A percentile compares a stretch with the other conserved stretches of the same genome.
phyloP scores from a whole-genome alignment of 1,140 invertebrate species.

The Homarus americanus region DNA sequence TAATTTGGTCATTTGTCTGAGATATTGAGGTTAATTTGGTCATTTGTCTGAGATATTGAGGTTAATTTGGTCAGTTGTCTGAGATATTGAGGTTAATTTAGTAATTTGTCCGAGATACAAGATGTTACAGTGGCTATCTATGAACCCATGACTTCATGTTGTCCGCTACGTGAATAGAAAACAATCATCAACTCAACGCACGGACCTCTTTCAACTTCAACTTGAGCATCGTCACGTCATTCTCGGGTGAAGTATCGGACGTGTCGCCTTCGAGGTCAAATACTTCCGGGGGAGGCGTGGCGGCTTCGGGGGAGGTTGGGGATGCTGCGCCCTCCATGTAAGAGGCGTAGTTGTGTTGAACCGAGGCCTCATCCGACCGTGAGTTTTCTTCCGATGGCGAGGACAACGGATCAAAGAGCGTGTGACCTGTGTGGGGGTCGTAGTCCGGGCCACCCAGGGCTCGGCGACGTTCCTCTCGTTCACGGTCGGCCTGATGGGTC shows the following conservation, averaged over 20 bases:
- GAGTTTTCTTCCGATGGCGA: constrained; percentile 61
- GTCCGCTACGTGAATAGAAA: no score
- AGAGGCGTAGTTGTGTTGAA: constrained; percentile 18
- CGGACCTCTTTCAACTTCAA: constrained; percentile 87
- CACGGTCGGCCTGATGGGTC: constrained; percentile 86
- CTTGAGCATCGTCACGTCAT: constrained; percentile 78
- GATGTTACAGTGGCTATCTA: no score
- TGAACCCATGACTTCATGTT: no score
- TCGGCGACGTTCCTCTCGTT: constrained; percentile 85
- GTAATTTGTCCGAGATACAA: no score
- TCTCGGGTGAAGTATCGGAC: constrained; percentile 44
- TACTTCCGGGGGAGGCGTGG: constrained; percentile 34
- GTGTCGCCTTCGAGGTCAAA: constrained; percentile 57
- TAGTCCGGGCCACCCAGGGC: constrained; percentile 75
- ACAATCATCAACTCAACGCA: no score
- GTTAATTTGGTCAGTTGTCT: no score
- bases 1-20: no score
- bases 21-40: no score
- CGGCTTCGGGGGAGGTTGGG: constrained; percentile 33
- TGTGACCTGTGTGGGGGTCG: constrained; percentile 53
- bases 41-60: no score
- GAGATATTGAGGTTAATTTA: no score
- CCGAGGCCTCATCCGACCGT: constrained; percentile 43
- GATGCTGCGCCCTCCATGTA: constrained; percentile 27
- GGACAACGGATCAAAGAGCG: constrained; percentile 45